Percentiles rank a stretch among this genome's conserved stretches.
These are phyloP conservation scores for Serilophus lunatus DNA, from an alignment of 2,113 vertebrate genomes.

Conservation along the genomic window DNA sequence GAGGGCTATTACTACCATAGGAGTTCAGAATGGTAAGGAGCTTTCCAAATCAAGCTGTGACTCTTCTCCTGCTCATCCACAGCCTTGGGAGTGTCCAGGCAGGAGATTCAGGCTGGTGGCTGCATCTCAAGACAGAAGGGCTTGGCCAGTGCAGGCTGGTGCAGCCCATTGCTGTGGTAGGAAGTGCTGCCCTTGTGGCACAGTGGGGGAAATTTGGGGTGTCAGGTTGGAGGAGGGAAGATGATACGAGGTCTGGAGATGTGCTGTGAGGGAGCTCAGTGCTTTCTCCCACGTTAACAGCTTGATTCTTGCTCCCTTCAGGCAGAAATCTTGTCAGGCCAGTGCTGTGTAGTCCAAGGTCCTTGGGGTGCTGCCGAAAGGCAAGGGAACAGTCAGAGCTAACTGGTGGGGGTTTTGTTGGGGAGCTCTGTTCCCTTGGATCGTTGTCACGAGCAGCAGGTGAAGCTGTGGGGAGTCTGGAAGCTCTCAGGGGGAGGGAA, in stretches of 20 bases:
- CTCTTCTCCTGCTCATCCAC: neutral
- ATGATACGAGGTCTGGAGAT: neutral
- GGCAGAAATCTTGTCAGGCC: neutral
- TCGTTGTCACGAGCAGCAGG: neutral
- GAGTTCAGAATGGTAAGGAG: constrained; percentile 94
- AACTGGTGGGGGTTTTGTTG: neutral
- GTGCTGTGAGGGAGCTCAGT: neutral
- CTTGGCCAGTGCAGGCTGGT: neutral
- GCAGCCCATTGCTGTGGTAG: neutral
- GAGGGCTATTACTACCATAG: constrained; percentile 98
- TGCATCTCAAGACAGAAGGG: neutral
- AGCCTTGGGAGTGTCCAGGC: neutral
- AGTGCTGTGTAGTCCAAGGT: neutral
- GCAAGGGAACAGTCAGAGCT: neutral
- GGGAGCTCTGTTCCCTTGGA: neutral
- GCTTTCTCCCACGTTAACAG: neutral
- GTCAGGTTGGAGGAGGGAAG: neutral
- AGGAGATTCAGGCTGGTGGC: neutral
- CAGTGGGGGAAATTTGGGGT: neutral
- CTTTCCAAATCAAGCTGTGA: neutral
- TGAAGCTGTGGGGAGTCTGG: neutral
- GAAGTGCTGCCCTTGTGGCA: neutral
- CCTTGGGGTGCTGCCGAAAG: neutral
- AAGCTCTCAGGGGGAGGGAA: neutral
- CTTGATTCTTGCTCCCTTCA: neutral